These are phyloP conservation scores for Ceyx cyanopectus DNA, from an alignment of 2,113 vertebrate genomes.

Conservation along the genomic window DNA sequence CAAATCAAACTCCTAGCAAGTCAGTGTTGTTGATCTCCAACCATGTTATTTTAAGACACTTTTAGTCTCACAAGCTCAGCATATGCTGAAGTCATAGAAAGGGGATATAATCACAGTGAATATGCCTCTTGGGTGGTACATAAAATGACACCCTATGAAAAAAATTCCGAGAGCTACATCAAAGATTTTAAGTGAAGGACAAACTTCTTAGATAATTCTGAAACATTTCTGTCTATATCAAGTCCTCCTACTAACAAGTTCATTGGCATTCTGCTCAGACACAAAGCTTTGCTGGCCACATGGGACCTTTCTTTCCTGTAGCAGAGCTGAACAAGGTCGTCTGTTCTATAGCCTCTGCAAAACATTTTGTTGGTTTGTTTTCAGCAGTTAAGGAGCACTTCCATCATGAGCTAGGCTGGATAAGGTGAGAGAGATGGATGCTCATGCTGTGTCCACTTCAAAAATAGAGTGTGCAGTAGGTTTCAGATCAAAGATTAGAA, in stretches of 20 bases:
- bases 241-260: neutral
- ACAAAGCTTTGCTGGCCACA: neutral
- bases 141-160: neutral
- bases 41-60: neutral
- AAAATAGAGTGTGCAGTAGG: neutral
- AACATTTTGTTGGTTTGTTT: neutral
- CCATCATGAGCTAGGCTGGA: neutral
- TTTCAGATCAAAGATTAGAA: neutral
- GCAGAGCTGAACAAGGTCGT: neutral
- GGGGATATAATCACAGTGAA: neutral
- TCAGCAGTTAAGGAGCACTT: neutral
- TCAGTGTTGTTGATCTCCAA: neutral
- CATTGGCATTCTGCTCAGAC: neutral
- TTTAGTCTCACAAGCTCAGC: neutral
- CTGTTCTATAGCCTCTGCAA: neutral
- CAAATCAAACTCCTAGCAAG: neutral
- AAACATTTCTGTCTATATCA: neutral
- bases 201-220: neutral
- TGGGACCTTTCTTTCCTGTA: neutral
- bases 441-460: neutral
- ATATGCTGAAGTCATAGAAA: neutral
- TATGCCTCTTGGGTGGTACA: neutral
- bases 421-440: neutral
- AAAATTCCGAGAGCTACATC: neutral
- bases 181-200: neutral